Percentiles rank a stretch among this genome's conserved stretches.
Conservation (phyloP, 2,797 vertebrate genomes). For the Oreochromis grahami region DNA sequence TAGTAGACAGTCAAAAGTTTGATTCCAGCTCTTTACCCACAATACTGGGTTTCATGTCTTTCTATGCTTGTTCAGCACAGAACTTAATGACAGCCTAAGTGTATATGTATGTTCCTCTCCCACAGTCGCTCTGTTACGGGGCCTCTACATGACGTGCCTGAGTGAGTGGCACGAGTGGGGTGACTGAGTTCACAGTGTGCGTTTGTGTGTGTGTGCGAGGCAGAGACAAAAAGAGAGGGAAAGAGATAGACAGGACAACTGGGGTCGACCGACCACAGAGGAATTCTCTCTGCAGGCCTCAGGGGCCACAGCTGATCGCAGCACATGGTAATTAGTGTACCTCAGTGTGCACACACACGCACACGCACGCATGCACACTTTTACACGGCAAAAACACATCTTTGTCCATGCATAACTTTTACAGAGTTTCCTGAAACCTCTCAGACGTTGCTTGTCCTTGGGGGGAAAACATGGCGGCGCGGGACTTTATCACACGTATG, state of each 20-base stretch:
- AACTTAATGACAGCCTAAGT: constrained; percentile 45
- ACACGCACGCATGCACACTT: background rate
- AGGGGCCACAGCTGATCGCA: constrained; percentile 59
- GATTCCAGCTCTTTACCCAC: background rate
- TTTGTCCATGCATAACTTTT: background rate
- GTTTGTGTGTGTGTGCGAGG: background rate
- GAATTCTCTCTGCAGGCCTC: constrained; percentile 56
- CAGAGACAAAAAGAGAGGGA: background rate
- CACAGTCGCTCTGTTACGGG: constrained; percentile 7
- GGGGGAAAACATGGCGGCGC: background rate
- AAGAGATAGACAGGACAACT: constrained; percentile 39
- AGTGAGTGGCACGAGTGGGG: constrained; percentile 40
- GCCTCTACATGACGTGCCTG: constrained; percentile 18
- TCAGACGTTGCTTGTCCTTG: background rate
- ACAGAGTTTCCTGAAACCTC: constrained; percentile 12
- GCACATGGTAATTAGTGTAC: constrained; percentile 59
- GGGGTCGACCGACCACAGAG: constrained; percentile 53
- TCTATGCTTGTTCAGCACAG: constrained; percentile 37
- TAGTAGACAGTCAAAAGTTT: background rate
- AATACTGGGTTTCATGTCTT: constrained; percentile 12
- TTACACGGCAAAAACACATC: background rate
- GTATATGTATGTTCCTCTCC: constrained; percentile 26
- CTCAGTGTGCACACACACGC: constrained; percentile 28
- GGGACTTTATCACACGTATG: constrained; percentile 45
- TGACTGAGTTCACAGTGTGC: constrained; percentile 52